Evolutionary conservation across 2,113 vertebrate genomes (phyloP), one percentile per base, ranked within the genome.

Genomic region (Nanorana parkeri): DNA sequence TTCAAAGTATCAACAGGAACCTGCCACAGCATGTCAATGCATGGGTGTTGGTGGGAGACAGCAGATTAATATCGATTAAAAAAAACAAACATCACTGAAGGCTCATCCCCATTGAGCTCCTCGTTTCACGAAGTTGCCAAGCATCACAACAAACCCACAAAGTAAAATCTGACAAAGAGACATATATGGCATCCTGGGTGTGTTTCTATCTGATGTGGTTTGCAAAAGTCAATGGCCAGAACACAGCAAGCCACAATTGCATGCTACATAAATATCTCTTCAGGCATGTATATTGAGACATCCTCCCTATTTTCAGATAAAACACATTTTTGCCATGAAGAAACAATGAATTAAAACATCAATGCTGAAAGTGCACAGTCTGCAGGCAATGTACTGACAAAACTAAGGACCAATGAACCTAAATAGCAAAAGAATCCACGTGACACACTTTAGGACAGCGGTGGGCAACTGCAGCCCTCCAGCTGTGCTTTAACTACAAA

Each of bases 91-190:
- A 65, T 52, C 55, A 32, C 11, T 72, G 6, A 26, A 16, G 41
- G 11, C 36, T 81, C 58, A 64, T 69, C 54, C 8, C 29, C 23
- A 64, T 64, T 64, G 58, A 81, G 8, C 13, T 17, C 41, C 73
- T 29, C 20, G 32, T 80, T 80, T 52, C 29, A 63, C 26, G 20
- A 26, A 28, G 41, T 41, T 81, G 58, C 68, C 68, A 81, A 64
- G 58, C 68, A 81, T 81, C 60, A 73, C 47, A 81, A 65, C 58
- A 72, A 65, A 36, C 5, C 56, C 78, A 63, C 78, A 81, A 15
- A 20, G 17, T 61, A 52, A 32, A 56, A 36, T 54, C 36, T 64
- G 78, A 64, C 58, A 80, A 32, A 29, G 28, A 68, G 20, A 21
- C 51, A 68, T 20, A 41, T 36, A 24, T 58, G 51, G 77, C 65